Conservation (phyloP, 2,888 invertebrate genomes). For the Scaptomyza tumidula region DNA sequence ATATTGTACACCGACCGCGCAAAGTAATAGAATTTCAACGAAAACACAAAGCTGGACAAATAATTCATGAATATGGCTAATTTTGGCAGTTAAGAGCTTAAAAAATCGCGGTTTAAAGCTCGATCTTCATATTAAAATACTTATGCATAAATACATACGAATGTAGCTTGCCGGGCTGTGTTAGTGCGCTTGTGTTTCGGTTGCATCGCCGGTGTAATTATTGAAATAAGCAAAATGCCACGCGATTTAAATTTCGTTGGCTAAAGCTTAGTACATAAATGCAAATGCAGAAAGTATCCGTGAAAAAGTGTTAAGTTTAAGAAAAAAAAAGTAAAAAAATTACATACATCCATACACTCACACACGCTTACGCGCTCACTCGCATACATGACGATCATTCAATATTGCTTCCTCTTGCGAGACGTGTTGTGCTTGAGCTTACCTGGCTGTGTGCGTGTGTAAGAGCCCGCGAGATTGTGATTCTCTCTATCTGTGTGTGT, state of each 20-base stretch:
- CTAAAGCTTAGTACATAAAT: constrained; percentile 14
- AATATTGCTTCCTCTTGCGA: constrained; percentile 57
- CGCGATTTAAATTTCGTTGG: constrained; percentile 24
- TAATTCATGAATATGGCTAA: background rate
- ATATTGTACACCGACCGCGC: constrained; percentile 13
- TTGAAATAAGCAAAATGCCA: constrained; percentile 13
- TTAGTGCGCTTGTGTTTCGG: constrained; percentile 10
- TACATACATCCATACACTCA: constrained; percentile 28
- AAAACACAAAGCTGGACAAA: constrained; percentile 9
- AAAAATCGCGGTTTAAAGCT: constrained; percentile 25
- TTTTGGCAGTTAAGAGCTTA: constrained; percentile 4
- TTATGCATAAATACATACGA: constrained; percentile 5
- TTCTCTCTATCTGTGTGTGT: constrained; percentile 11
- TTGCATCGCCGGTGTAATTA: constrained; percentile 16
- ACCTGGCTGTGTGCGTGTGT: constrained; percentile 57
- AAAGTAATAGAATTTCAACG: constrained; percentile 5
- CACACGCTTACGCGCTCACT: background rate
- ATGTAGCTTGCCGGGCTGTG: constrained; percentile 36
- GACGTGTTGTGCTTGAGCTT: constrained; percentile 68
- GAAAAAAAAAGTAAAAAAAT: constrained; percentile 11
- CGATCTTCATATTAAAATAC: constrained; percentile 24
- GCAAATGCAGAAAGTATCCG: constrained; percentile 35
- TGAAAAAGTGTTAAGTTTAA: constrained; percentile 38
- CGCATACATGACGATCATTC: constrained; percentile 64
- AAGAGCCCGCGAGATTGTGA: constrained; percentile 25